Evolutionary conservation across 2,888 invertebrate species (phyloP), one percentile per base, ranked within the genome.

Genomic region (Myathropa florea): DNA sequence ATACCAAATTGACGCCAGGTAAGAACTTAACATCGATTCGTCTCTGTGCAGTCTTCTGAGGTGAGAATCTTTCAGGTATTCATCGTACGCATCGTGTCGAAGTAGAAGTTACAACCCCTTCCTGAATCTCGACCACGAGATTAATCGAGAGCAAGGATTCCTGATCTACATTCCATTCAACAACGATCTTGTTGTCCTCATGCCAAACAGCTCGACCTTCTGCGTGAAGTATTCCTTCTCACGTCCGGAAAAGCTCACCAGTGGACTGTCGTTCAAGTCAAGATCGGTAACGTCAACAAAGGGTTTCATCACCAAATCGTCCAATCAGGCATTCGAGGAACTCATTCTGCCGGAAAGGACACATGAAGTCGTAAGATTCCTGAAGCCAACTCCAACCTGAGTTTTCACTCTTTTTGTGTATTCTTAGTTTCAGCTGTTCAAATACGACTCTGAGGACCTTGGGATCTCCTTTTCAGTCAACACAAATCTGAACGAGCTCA

Each of bases 131-230:
- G 94, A 95, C 90, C 95, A 96, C 89, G 94, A 94, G 9, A 95
- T 95, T 0, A 94, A 95, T 24, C 94, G 95, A n/a, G 95, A 95
- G 82, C 95, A 95, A 89, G 95, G 96, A 0, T 91, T 96, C 78
- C 95, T 96, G 0, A 94, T 94, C 0, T 95, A 95, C 88, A 89
- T 95, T 4, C 95, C 95, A 0, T 93, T 95, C 88, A 95, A 94
- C 88, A 92, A 91, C 80, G 92, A 92, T 65, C 75, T 93, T 3
- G 91, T 46, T 18, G 7, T 46, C n/a, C n/a, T 39, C 14, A 39
- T 90, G 90, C 68, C 89, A 0, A 92, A 92, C 77, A 89, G 91
- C 33, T 91, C 90, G 4, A 90, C 89, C 39, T 89, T 89, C 53
- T 91, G 91, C 65, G 83, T 91, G 4, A 90, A 90, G 39, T 92